phyloP scores from a whole-genome alignment of 2,113 vertebrate species.

The Lophius piscatorius region DNA sequence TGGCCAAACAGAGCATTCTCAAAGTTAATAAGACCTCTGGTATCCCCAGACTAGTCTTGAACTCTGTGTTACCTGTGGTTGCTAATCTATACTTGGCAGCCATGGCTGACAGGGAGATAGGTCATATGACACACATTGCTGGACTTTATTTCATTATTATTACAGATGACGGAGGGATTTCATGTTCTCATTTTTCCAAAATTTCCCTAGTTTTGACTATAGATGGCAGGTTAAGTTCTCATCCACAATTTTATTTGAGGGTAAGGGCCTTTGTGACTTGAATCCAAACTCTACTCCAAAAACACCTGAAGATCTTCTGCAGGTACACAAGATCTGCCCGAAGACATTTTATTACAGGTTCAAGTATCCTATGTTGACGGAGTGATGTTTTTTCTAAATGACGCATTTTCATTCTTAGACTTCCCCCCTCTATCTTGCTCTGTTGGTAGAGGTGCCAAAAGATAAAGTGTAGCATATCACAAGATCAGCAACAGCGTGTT shows the following conservation, averaged over 20 bases:
- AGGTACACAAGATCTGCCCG: no score
- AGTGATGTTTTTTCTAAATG: slow-evolving; percentile 8
- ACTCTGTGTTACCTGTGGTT: slow-evolving; percentile 60
- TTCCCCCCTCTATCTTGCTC: neutral
- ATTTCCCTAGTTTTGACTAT: slow-evolving; percentile 57
- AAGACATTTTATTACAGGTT: slow-evolving; percentile 5
- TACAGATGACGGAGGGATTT: slow-evolving; percentile 52
- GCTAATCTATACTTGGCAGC: slow-evolving; percentile 32
- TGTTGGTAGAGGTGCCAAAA: slow-evolving; percentile 47
- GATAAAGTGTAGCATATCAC: slow-evolving; percentile 59
- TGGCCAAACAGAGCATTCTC: slow-evolving; percentile 48
- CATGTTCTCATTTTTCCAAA: slow-evolving; percentile 32
- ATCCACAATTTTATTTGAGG: slow-evolving; percentile 20
- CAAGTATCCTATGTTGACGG: neutral
- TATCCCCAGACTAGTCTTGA: slow-evolving; percentile 65
- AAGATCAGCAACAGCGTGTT: slow-evolving; percentile 60
- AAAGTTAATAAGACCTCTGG: slow-evolving; percentile 44
- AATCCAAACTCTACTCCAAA: slow-evolving; percentile 5
- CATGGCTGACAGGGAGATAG: slow-evolving; percentile 10
- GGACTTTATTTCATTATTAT: slow-evolving; percentile 49
- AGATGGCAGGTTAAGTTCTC: slow-evolving; percentile 42
- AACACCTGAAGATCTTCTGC: no score
- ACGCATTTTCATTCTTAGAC: slow-evolving; percentile 19
- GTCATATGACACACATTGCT: slow-evolving; percentile 41
- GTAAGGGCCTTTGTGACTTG: slow-evolving; percentile 13